These are phyloP conservation scores for Aleiodes testaceus DNA, from an alignment of 2,888 invertebrate genomes.

Conservation along the genomic window DNA sequence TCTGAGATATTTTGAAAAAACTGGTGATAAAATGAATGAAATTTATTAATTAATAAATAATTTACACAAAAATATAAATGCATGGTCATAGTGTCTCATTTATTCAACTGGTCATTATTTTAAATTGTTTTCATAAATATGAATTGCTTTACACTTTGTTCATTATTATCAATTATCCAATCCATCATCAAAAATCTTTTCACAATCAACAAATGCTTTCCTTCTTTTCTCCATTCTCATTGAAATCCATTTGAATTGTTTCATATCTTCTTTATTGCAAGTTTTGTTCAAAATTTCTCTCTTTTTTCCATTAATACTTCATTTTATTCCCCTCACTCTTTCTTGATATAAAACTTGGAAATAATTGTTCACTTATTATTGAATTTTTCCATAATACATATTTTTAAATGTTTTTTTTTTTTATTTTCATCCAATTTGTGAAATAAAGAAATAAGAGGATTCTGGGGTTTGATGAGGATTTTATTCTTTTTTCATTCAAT, in stretches of 20 bases:
- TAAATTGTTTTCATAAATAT: conserved; percentile 45
- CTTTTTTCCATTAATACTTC: conserved; percentile 23
- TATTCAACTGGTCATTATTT: conserved; percentile 60
- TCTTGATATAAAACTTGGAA: conserved; percentile 66
- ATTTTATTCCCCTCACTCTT: conserved; percentile 49
- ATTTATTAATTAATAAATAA: not conserved
- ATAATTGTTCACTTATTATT: conserved; percentile 36
- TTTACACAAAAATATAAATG: conserved; percentile 49
- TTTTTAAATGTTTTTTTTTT: conserved; percentile 49
- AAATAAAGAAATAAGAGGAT: conserved; percentile 4
- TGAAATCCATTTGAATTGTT: conserved; percentile 48
- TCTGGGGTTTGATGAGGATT: not conserved
- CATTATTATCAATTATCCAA: conserved; percentile 5
- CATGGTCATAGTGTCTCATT: conserved; percentile 64
- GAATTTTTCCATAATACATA: not conserved
- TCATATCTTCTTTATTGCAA: conserved; percentile 60
- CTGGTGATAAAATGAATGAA: too few species aligned
- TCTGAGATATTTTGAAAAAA: too few species aligned
- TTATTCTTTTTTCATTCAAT: conserved; percentile 48
- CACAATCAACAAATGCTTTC: conserved; percentile 25
- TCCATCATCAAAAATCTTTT: conserved; percentile 11
- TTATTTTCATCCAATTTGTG: conserved; percentile 37
- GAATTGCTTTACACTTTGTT: conserved; percentile 28
- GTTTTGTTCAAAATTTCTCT: conserved; percentile 42
- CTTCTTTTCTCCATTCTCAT: not conserved